phyloP scores from a whole-genome alignment of 2,888 invertebrate species.

The Hyppa rectilinea region DNA sequence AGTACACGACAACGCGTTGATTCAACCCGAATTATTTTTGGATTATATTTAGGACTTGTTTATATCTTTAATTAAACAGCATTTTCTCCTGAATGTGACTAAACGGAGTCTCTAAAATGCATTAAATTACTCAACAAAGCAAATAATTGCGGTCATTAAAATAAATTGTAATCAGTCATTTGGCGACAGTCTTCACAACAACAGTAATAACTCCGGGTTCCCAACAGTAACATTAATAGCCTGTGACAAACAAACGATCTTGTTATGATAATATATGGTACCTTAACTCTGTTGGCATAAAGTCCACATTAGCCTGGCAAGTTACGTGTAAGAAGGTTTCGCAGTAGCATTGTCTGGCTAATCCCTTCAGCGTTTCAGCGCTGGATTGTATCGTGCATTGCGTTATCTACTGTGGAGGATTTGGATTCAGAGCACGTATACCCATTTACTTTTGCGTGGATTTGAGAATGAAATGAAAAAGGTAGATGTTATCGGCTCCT shows the following conservation, averaged over 20 bases:
- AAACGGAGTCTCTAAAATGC: not conserved
- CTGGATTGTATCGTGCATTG: conserved; percentile 57
- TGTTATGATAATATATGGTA: conserved; percentile 9
- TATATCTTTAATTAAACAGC: not conserved
- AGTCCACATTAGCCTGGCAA: conserved; percentile 25
- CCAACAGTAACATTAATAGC: conserved; percentile 54
- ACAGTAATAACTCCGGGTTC: conserved; percentile 48
- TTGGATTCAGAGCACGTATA: conserved; percentile 45
- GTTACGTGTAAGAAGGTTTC: conserved; percentile 51
- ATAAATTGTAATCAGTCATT: conserved; percentile 39
- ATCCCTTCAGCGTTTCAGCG: conserved; percentile 55
- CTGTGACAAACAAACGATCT: conserved; percentile 53
- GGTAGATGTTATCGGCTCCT: conserved; percentile 18
- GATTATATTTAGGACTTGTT: conserved; percentile 9
- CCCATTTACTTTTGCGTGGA: conserved; percentile 41
- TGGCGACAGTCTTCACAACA: conserved; percentile 48
- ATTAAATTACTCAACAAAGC: not conserved
- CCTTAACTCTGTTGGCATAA: conserved; percentile 23
- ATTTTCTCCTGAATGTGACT: conserved; percentile 2
- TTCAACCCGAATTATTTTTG: conserved; percentile 11
- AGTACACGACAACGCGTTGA: not conserved
- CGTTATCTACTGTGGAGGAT: conserved; percentile 48
- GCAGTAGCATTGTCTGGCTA: conserved; percentile 62
- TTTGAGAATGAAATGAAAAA: conserved; percentile 42
- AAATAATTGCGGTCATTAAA: conserved; percentile 17